phyloP scores from a whole-genome alignment of 2,888 invertebrate genomes.

The Apodemia zela region DNA sequence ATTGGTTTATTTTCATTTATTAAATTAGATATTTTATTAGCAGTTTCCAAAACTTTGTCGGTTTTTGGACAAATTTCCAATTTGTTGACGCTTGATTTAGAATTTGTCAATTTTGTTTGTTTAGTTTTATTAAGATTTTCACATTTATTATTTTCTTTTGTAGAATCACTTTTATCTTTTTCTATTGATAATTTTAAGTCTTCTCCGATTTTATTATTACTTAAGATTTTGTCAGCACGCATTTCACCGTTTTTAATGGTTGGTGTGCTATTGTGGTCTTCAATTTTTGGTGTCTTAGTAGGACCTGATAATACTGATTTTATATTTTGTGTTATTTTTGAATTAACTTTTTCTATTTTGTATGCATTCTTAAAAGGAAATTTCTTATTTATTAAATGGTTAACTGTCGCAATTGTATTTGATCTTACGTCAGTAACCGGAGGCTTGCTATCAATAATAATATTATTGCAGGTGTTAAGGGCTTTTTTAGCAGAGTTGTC shows the following conservation, averaged over 20 bases:
- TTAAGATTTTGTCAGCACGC: constrained; percentile 31
- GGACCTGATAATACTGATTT: constrained; percentile 69
- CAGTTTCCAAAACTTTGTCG: constrained; percentile 26
- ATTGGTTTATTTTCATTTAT: constrained; percentile 24
- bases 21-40: constrained; percentile 28
- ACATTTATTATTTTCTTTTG: constrained; percentile 20
- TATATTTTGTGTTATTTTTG: constrained; percentile 57
- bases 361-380: constrained; percentile 59
- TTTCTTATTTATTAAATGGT: constrained; percentile 65
- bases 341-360: constrained; percentile 63
- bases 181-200: constrained; percentile 26
- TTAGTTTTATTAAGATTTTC: constrained; percentile 25
- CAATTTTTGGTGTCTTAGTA: constrained; percentile 47
- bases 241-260: constrained; percentile 30
- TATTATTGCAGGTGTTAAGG: constrained; percentile 67
- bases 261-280: constrained; percentile 39
- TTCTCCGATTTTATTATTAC: constrained; percentile 28
- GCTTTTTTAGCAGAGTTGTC: constrained; percentile 64
- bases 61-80: constrained; percentile 32
- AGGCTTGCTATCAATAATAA: constrained; percentile 59
- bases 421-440: constrained; percentile 55
- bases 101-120: constrained; percentile 23
- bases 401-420: constrained; percentile 63
- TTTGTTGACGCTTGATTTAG: constrained; percentile 20
- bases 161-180: constrained; percentile 24